Conservation (phyloP, 2,797 vertebrate species). For the Eospalax fontanierii region DNA sequence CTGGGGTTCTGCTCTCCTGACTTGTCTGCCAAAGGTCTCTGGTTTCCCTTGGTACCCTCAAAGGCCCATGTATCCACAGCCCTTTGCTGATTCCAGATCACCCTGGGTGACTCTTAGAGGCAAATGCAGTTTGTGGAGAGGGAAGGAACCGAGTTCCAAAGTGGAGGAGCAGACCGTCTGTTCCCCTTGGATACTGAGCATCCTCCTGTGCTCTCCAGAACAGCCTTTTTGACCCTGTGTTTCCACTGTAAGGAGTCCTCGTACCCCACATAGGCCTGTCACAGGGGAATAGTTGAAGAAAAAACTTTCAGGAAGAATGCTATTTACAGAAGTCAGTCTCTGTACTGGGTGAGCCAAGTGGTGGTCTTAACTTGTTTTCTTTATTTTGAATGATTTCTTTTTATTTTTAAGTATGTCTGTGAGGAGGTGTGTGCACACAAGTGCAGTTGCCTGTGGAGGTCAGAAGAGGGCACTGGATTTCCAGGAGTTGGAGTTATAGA, state of each 20-base stretch:
- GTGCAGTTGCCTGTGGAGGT: accelerated
- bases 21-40: background rate
- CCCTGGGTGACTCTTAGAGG: background rate
- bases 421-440: background rate
- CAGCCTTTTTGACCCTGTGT: conserved; percentile 5
- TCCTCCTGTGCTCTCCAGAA: background rate
- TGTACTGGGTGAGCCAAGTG: background rate
- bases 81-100: background rate
- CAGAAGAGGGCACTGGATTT: background rate
- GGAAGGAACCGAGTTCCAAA: background rate
- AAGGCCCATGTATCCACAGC: accelerated
- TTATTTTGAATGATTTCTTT: background rate
- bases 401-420: background rate
- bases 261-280: background rate
- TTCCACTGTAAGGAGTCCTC: conserved; percentile 16
- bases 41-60: background rate
- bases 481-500: background rate
- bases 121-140: background rate
- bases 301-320: conserved; percentile 37
- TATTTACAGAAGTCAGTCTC: conserved; percentile 33
- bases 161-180: background rate
- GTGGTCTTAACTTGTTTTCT: background rate
- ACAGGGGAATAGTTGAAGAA: conserved; percentile 24
- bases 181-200: background rate
- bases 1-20: background rate